Evolutionary conservation across 2,888 invertebrate genomes (phyloP), one percentile per base, ranked within the genome.

Genomic region (Amitus sp.): DNA sequence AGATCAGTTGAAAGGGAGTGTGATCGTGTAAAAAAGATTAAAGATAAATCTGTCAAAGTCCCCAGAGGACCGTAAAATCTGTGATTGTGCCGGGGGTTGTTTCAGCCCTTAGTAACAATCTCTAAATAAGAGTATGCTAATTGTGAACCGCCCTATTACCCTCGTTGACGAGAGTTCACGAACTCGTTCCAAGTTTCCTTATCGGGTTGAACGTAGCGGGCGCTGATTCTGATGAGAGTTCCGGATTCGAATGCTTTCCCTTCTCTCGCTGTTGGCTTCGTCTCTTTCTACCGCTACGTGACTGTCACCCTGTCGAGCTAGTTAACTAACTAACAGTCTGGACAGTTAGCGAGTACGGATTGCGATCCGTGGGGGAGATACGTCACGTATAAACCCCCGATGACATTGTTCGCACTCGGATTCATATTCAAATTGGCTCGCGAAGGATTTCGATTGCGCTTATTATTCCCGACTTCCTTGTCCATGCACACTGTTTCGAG

Each of bases 171-270:
- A 59, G 67, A 54, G 57, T 51, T 54, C 62, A 52, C 45, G 55
- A 64, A 59, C 62, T 66, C 37, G 68, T 72, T 69, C 66, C 70
- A 74, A 78, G 78, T 79, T 79, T 79, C 79, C 79, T 79, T 79
- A 79, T 79, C 78, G 79, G 78, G 79, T 79, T 80, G 79, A 80
- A 80, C 79, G 79, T 80, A 80, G 77, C 79, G 79, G 79, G 73
- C 73, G 78, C 73, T 79, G 79, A 79, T 80, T 80, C 79, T 80
- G 80, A 80, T 80, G 80, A 80, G 79, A 79, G 80, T 80, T 80
- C 80, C 80, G 80, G 79, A 79, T 78, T 77, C 78, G 74, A 80
- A 79, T 79, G 77, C 72, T 68, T 62, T 62, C 52, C 55, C 61
- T 62, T 71, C 72, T 69, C 71, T 52, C n/a, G 56, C 57, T 57